Base-by-base conservation (phyloP, 2,797 vertebrate species). In the Ispidina lecontei region DNA sequence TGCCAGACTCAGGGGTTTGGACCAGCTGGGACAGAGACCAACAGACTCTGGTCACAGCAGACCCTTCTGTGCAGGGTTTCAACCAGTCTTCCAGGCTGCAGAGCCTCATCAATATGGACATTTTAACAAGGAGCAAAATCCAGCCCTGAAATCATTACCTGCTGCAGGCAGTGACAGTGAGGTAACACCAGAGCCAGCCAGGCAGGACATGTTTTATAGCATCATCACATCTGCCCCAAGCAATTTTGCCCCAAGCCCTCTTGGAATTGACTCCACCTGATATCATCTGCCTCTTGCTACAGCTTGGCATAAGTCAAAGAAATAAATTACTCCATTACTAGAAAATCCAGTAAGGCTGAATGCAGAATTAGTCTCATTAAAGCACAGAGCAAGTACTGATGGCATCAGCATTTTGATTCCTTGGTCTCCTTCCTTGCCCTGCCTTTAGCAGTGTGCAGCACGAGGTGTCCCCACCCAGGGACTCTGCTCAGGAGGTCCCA, bases 271-370 rank as follows among this genome's bases (percentile, higher is more conserved):
- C 22, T 87, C 49, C 58, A 49, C n/a, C n/a, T 64, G 29, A 17
- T 55, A 62, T 21, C 13, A 78, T 35, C 60, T 47, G 33, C 39
- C 59, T 75, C 84, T 75, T 3, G 4, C 55, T 71, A n/a, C 31
- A 84, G 67, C 58, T 62, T 47, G 47, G 64, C 46, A 15, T 4
- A 23, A 54, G 10, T 58, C 76, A 86, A 55, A 46, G 12, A 72
- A 75, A 82, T 37, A 69, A 86, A 86, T 92, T 51, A 84, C 31
- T 84, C 31, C 37, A 59, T 63, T 51, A 85, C 76, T 52, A 92
- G 79, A 89, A 91, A 91, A 86, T 91, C 89, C 83, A 58, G 58
- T 43, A 54, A 44, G 60, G 35, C 39, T 18, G 41, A 84, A 74
- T 49, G 59, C 49, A 81, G 67, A 64, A 90, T 71, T 37, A 77